These are phyloP conservation scores for Hydriomena furcata DNA, from an alignment of 2,888 invertebrate genomes.

Conservation along the genomic window DNA sequence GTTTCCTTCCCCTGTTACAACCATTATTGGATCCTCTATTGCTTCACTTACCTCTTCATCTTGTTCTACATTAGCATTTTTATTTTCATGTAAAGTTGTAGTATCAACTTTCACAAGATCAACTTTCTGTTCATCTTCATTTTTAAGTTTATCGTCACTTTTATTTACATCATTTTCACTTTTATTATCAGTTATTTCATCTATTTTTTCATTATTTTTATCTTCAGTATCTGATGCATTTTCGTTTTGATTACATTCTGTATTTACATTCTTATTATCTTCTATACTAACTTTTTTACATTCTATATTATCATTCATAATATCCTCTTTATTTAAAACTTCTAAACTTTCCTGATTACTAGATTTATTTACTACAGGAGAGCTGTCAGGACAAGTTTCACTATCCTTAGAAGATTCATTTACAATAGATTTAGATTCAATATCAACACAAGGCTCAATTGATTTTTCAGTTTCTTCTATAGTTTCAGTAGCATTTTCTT, in stretches of 20 bases:
- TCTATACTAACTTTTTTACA: conserved; percentile 33
- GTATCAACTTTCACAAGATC: conserved; percentile 21
- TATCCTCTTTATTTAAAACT: conserved; percentile 44
- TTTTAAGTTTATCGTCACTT: no score
- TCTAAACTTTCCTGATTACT: conserved; percentile 25
- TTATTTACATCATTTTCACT: conserved; percentile 5
- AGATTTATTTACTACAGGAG: conserved; percentile 27
- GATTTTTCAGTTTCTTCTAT: conserved; percentile 19
- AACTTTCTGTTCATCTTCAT: conserved; percentile 8
- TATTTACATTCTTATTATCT: conserved; percentile 46
- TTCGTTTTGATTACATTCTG: conserved; percentile 8
- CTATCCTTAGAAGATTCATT: conserved; percentile 14
- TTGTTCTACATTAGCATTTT: conserved; percentile 16
- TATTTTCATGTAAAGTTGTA: conserved; percentile 19
- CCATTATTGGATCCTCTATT: conserved; percentile 89
- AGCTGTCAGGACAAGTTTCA: conserved; percentile 24
- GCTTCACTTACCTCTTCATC: conserved; percentile 80
- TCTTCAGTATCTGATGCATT: conserved; percentile 6
- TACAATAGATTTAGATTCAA: conserved; percentile 15
- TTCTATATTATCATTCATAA: conserved; percentile 41
- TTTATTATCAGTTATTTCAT: conserved; percentile 9
- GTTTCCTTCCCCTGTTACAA: conserved; percentile 87
- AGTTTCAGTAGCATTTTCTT: conserved; percentile 15
- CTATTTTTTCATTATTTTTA: conserved; percentile 14
- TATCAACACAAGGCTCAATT: conserved; percentile 6